Percentiles rank a stretch among this genome's conserved stretches.
Evolutionary conservation across 2,113 vertebrate genomes (phyloP).

Genomic region (Chloebia gouldiae): DNA sequence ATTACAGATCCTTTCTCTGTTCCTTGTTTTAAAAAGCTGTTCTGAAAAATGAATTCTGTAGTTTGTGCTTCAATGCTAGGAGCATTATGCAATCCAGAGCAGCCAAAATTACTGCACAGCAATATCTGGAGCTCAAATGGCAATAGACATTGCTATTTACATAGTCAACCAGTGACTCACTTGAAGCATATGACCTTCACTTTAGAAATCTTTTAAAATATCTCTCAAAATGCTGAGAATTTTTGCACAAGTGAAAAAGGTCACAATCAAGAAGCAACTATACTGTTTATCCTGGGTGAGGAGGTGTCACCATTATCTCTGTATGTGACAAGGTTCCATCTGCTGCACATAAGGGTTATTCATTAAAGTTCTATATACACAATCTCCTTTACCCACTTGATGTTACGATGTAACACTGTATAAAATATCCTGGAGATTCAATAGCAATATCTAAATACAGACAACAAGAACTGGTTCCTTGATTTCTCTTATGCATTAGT

Average conservation of each 20-base stretch:
- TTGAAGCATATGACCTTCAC: neutral
- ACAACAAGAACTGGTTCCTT: neutral
- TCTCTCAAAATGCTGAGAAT: neutral
- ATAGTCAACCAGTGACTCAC: neutral
- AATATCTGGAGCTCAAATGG: neutral
- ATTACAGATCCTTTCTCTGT: neutral
- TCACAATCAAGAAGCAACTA: neutral
- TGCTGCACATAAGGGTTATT: neutral
- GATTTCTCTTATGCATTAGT: neutral
- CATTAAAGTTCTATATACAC: neutral
- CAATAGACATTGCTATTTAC: neutral
- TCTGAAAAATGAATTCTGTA: neutral
- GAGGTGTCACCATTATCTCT: neutral
- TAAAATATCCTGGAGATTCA: neutral
- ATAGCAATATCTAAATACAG: neutral
- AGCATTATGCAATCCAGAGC: neutral
- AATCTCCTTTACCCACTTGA: neutral
- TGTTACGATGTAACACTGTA: neutral
- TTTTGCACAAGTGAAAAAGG: neutral
- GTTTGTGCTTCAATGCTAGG: neutral
- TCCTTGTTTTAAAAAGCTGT: neutral
- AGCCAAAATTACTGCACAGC: neutral
- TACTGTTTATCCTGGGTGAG: rapidly evolving
- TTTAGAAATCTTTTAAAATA: neutral
- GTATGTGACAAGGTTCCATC: neutral